These are phyloP conservation scores for Saimiri boliviensis DNA, from an alignment of 2,113 vertebrate species.

Conservation along the genomic window DNA sequence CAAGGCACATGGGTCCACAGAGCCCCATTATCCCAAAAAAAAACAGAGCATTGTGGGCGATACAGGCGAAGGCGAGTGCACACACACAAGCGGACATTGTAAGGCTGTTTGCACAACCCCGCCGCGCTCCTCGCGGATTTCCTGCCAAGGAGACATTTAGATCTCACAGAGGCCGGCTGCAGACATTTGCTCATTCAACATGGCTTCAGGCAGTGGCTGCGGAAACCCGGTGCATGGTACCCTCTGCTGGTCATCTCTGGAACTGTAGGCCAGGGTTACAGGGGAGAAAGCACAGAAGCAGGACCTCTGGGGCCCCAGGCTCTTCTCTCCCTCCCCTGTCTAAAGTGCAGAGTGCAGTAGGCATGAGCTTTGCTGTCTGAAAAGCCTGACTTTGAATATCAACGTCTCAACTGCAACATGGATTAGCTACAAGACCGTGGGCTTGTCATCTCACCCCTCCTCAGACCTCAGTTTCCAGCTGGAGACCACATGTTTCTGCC, in stretches of 20 bases:
- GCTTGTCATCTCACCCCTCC: neutral
- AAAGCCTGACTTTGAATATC: neutral
- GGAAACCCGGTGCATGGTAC: slow-evolving; percentile 31
- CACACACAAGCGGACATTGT: slow-evolving; percentile 85
- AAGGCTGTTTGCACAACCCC: slow-evolving; percentile 87
- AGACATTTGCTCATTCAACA: slow-evolving; percentile 77
- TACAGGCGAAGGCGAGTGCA: slow-evolving; percentile 71
- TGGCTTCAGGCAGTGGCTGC: slow-evolving; percentile 51
- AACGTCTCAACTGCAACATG: neutral
- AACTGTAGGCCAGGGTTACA: neutral
- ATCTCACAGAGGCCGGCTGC: slow-evolving; percentile 61
- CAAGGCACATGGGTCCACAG: slow-evolving; percentile 75
- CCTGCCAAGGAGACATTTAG: slow-evolving; percentile 81
- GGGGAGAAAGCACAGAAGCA: rapidly evolving
- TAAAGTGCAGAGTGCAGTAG: neutral
- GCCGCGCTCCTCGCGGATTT: slow-evolving; percentile 80
- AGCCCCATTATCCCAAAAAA: slow-evolving; percentile 84
- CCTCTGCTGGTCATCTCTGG: slow-evolving; percentile 74
- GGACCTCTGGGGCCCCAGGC: neutral
- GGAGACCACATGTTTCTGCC: neutral
- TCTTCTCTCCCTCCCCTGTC: neutral
- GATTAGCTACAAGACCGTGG: neutral
- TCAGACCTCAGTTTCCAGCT: neutral
- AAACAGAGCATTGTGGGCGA: slow-evolving; percentile 84
- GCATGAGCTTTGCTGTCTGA: neutral